These are phyloP conservation scores for Chiroxiphia lanceolata DNA, from an alignment of 2,797 vertebrate genomes.

Conservation along the genomic window DNA sequence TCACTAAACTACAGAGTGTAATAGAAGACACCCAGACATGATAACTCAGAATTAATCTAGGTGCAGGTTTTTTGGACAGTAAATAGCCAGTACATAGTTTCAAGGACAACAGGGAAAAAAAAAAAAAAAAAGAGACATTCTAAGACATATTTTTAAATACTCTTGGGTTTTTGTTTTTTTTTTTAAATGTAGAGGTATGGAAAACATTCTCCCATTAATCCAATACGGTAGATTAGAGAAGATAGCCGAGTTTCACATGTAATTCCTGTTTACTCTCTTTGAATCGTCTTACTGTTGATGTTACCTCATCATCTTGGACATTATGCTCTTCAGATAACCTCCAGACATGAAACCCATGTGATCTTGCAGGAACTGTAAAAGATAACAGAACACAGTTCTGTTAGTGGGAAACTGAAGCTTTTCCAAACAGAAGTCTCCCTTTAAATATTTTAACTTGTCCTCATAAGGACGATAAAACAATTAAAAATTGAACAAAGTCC, in stretches of 20 bases:
- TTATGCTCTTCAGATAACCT: neutral
- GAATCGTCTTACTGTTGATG: neutral
- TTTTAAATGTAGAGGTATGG: neutral
- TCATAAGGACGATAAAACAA: neutral
- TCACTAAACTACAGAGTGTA: neutral
- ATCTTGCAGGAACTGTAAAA: neutral
- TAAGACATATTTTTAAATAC: neutral
- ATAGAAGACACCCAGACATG: neutral
- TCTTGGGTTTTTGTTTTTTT: neutral
- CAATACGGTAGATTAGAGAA: neutral
- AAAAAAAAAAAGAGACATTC: neutral
- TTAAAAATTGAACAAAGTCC: neutral
- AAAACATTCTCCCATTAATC: neutral
- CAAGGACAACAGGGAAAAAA: neutral
- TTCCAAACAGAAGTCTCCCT: neutral
- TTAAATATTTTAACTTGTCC: neutral
- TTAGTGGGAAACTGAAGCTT: neutral
- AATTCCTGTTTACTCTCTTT: neutral
- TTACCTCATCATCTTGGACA: neutral
- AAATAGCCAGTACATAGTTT: neutral
- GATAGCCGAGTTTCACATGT: neutral
- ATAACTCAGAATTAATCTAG: neutral
- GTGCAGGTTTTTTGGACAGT: neutral
- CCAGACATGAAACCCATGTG: neutral
- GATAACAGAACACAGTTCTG: neutral